These are phyloP conservation scores for Drosophila sulfurigaster DNA, from an alignment of 1,140 invertebrate genomes.

Conservation along the genomic window DNA sequence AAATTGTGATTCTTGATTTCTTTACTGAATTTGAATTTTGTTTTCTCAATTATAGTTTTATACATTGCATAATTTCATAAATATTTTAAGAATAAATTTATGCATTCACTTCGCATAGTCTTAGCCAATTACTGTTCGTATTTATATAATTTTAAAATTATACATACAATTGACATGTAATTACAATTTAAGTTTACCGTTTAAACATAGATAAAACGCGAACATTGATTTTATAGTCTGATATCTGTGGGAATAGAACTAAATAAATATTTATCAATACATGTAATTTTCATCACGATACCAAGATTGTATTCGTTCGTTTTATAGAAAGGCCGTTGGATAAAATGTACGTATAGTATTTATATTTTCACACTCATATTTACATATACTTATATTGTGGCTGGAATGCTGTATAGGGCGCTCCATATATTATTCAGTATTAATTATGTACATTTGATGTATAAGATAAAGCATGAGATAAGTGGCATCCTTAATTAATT, in stretches of 20 bases:
- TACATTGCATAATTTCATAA: conserved; percentile 56
- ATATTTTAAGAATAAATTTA: conserved; percentile 56
- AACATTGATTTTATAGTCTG: conserved; percentile 78
- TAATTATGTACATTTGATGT: too few relatives aligned
- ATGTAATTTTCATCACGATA: conserved; percentile 34
- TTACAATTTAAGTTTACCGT: conserved; percentile 38
- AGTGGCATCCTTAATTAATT: too few relatives aligned
- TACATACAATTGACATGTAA: conserved; percentile 29
- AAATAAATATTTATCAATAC: conserved; percentile 64
- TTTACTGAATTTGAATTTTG: conserved; percentile 33
- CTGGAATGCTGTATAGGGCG: conserved; percentile 63
- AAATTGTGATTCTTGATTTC: conserved; percentile 51
- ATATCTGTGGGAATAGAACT: conserved; percentile 75
- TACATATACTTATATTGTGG: conserved; percentile 41
- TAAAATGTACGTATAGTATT: conserved; percentile 9
- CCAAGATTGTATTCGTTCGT: neutral
- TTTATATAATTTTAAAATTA: conserved; percentile 61
- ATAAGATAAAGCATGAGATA: too few relatives aligned
- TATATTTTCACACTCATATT: conserved; percentile 13
- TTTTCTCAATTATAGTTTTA: conserved; percentile 50
- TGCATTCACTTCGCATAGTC: conserved; percentile 46
- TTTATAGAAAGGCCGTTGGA: neutral
- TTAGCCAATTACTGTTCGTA: conserved; percentile 66
- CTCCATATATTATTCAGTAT: conserved; percentile 30
- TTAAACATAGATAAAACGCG: conserved; percentile 52